Base-by-base conservation (phyloP, 2,888 invertebrate genomes). In the Scotopteryx bipunctaria region DNA sequence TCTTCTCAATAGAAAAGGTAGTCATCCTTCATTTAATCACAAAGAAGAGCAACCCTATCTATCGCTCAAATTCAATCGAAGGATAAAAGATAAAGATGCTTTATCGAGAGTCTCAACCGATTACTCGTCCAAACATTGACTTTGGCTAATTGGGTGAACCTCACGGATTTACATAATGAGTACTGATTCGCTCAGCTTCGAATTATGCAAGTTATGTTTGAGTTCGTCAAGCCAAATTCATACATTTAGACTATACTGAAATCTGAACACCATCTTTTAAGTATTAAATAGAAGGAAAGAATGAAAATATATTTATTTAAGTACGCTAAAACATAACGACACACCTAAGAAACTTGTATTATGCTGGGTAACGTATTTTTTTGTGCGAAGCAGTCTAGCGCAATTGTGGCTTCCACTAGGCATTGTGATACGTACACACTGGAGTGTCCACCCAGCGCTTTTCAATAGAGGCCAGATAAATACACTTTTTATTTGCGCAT, bases 81-180 rank as follows among this genome's bases (percentile, higher is more conserved):
- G 43, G 38, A 29, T 38, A 27, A 25, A 33, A 43, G 59, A 63
- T 66, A 68, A 66, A 67, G 69, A 69, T 61, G 64, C 56, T 58
- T 66, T 63, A 66, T 66, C 63, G 49, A 16, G 29, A 58, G 48
- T 69, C 67, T 63, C 60, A 68, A 67, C 62, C 80, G 81, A 84
- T 84, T 79, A 78, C 74, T 68, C 79, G 71, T 64, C 69, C 83
- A 86, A 89, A 89, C 86, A 86, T 86, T 88, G 80, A 81, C 87
- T 79, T 76, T 77, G 71, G 78, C 37, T 87, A 88, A 89, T 86
- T 82, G 85, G 76, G 76, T 81, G 76, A 81, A 78, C 83, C 78
- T 76, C 73, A 73, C 73, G 81, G 84, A 87, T 89, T 86, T 86
- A 81, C 87, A 80, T 87, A 88, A 87, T 88, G 84, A 87, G 81